A percentile compares a stretch with the other conserved stretches of the same genome.
These are phyloP conservation scores for Apus apus DNA, from an alignment of 2,113 vertebrate species.

Conservation along the genomic window DNA sequence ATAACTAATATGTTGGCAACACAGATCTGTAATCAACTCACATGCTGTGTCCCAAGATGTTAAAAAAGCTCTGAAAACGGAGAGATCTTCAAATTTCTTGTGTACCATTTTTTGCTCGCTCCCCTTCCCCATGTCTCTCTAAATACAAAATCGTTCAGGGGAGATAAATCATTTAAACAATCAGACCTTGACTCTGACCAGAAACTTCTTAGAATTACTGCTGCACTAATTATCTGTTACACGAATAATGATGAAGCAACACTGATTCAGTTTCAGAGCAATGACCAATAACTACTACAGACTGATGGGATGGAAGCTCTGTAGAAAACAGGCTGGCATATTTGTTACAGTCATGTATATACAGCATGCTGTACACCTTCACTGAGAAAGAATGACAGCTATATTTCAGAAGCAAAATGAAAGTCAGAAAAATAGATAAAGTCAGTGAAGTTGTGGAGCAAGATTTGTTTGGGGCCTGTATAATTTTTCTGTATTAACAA, in stretches of 20 bases:
- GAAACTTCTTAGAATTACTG: neutral
- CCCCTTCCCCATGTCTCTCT: neutral
- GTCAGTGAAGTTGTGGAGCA: neutral
- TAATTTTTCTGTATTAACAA: neutral
- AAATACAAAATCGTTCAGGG: neutral
- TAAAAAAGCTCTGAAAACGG: neutral
- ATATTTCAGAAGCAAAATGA: neutral
- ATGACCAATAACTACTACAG: neutral
- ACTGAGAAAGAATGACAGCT: neutral
- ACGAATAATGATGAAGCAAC: neutral
- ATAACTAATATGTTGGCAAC: neutral
- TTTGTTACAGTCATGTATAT: neutral
- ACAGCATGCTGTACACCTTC: accelerated
- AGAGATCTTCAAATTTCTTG: neutral
- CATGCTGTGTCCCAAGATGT: neutral
- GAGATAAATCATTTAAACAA: neutral
- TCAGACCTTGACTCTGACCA: neutral
- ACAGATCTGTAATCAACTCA: neutral
- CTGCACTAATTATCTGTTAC: neutral
- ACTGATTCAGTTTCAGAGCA: neutral
- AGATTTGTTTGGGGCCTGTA: neutral
- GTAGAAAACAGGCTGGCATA: accelerated
- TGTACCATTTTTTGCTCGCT: neutral
- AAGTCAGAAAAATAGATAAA: neutral
- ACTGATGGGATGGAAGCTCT: neutral